phyloP scores from a whole-genome alignment of 1,140 invertebrate species.

The Plodia interpunctella region DNA sequence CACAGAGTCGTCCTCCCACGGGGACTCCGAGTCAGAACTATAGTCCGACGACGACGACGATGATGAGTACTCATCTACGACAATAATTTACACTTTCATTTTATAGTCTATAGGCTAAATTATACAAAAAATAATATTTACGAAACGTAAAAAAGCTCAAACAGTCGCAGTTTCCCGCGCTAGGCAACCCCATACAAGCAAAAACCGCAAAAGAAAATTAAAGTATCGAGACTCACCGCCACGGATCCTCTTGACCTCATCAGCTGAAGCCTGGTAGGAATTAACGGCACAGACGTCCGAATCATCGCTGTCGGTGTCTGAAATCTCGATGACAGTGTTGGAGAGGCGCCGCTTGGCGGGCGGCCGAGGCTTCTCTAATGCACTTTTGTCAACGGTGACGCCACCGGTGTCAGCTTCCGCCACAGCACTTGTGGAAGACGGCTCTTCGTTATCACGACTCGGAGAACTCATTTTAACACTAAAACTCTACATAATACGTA shows the following conservation, averaged over 20 bases:
- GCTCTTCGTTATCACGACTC: constrained; percentile 52
- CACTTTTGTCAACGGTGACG: constrained; percentile 28
- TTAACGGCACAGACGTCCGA: constrained; percentile 73
- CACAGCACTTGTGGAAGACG: constrained; percentile 37
- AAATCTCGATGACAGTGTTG: constrained; percentile 62
- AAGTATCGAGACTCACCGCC: constrained; percentile 40
- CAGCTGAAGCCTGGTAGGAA: constrained; percentile 69
- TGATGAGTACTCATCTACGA: constrained; percentile 57
- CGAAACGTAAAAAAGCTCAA: constrained; percentile 26
- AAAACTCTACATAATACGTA: constrained; percentile 63
- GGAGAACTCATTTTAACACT: constrained; percentile 58
- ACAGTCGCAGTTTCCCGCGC: constrained; percentile 42
- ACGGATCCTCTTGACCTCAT: constrained; percentile 72
- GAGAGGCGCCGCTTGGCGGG: constrained; percentile 62
- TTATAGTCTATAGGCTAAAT: neutral
- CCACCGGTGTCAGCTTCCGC: constrained; percentile 19
- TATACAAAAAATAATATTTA: constrained; percentile 4
- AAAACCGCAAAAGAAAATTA: neutral
- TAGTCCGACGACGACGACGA: constrained; percentile 66
- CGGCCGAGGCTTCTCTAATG: constrained; percentile 36
- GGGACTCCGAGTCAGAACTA: constrained; percentile 62
- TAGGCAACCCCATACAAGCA: constrained; percentile 11
- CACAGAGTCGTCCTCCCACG: constrained; percentile 65
- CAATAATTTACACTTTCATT: constrained; percentile 7
- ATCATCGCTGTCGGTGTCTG: constrained; percentile 70